These are phyloP conservation scores for Mesocricetus auratus DNA, from an alignment of 2,113 vertebrate genomes.

Conservation along the genomic window DNA sequence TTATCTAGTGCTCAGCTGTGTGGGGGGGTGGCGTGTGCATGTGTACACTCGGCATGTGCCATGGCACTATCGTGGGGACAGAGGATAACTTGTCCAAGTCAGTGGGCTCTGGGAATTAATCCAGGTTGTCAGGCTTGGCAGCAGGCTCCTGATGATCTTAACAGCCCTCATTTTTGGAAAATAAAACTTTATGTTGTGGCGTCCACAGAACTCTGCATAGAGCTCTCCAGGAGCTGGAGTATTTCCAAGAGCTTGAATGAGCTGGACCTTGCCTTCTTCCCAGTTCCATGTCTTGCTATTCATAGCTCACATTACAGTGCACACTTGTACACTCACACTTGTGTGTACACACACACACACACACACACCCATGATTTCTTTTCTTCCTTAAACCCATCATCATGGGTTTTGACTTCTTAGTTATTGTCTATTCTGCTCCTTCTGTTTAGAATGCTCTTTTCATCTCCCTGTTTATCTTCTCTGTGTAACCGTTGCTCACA, in stretches of 20 bases:
- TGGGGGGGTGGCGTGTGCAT: not conserved
- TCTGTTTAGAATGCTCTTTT: not conserved
- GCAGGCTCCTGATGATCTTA: not conserved
- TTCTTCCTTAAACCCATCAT: not conserved
- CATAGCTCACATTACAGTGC: not conserved
- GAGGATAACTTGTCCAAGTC: not conserved
- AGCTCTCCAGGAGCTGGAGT: not conserved
- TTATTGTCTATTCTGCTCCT: conserved; percentile 15
- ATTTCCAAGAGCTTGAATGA: conserved; percentile 21
- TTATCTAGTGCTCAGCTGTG: not conserved
- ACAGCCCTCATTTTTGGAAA: not conserved
- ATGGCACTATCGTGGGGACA: not conserved
- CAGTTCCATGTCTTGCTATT: conserved; percentile 4
- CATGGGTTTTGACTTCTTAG: not conserved
- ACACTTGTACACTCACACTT: not conserved
- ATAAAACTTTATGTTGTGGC: conserved; percentile 41
- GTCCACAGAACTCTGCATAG: not conserved
- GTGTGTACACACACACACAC: not conserved
- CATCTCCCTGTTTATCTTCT: not conserved
- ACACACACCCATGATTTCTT: not conserved
- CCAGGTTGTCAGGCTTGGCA: not conserved
- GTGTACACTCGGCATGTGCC: not conserved
- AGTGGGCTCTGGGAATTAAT: not conserved
- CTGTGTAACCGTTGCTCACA: not conserved
- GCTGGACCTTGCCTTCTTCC: not conserved